These are phyloP conservation scores for Bos taurus DNA, from an alignment of 2,113 vertebrate species.

Conservation along the genomic window DNA sequence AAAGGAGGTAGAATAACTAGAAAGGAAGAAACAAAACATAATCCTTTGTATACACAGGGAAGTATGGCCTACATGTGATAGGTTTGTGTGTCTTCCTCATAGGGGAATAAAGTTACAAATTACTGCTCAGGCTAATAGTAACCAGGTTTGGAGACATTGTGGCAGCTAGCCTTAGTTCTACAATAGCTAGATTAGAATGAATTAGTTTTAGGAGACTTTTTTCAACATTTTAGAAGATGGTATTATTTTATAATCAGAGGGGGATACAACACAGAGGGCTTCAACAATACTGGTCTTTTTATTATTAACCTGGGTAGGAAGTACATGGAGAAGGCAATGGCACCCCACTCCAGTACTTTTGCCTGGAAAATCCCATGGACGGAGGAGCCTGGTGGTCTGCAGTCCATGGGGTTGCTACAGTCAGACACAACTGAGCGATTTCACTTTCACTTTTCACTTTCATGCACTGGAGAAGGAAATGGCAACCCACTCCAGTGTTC, in stretches of 20 bases:
- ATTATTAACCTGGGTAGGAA: conserved; percentile 29
- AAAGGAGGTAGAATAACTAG: conserved; percentile 22
- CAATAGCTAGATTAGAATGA: background rate
- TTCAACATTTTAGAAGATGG: conserved; percentile 6
- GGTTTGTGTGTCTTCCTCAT: background rate
- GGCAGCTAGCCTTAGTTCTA: conserved; percentile 1
- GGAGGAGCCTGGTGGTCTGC: no score
- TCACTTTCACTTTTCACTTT: no score
- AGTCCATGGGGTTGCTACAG: no score
- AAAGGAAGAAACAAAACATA: conserved; percentile 30
- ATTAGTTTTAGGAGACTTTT: conserved; percentile 14
- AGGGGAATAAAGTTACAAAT: conserved; percentile 26
- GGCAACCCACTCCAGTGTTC: no score
- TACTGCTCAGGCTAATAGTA: conserved; percentile 22
- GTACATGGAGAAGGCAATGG: background rate
- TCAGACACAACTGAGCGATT: no score
- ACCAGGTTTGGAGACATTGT: background rate
- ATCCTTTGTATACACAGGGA: background rate
- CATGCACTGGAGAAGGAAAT: no score
- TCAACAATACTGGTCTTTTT: background rate
- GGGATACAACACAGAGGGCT: background rate
- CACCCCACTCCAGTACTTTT: no score
- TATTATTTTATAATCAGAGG: conserved; percentile 38
- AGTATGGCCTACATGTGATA: background rate
- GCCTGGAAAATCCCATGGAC: no score